A percentile compares a stretch with the other conserved stretches of the same genome.
Conservation (phyloP, 2,888 invertebrate genomes). For the Campoletis raptor region DNA sequence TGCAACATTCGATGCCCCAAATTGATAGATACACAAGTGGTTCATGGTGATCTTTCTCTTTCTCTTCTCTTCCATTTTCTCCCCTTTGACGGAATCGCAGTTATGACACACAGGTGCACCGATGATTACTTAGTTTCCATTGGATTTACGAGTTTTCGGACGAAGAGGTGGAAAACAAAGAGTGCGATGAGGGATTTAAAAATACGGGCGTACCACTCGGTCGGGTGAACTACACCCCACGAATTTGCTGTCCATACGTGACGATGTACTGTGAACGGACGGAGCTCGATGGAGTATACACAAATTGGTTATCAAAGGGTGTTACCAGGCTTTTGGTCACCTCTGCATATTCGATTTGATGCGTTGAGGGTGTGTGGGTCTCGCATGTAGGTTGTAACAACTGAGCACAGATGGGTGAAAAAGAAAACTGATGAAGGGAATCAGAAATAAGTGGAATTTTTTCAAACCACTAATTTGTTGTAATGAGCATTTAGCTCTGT, state of each 20-base stretch:
- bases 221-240: constrained; percentile 70
- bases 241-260: not conserved
- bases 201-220: constrained; percentile 73
- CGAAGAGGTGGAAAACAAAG: constrained; percentile 30
- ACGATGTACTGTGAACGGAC: constrained; percentile 34
- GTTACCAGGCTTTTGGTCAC: constrained; percentile 78
- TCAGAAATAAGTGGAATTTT: not conserved
- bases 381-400: not conserved
- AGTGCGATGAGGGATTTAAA: constrained; percentile 42
- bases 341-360: constrained; percentile 81
- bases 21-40: constrained; percentile 77
- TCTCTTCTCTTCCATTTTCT: constrained; percentile 4
- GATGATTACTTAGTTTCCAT: constrained; percentile 53
- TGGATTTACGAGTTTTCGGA: constrained; percentile 41
- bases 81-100: constrained; percentile 30
- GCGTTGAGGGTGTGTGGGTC: constrained; percentile 70
- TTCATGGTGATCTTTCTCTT: constrained; percentile 13
- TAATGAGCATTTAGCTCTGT: not conserved
- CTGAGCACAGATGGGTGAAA: not conserved
- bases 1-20: constrained; percentile 80
- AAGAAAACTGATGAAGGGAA: not conserved
- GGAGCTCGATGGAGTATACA: constrained; percentile 73
- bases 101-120: constrained; percentile 42
- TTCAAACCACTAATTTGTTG: not conserved
- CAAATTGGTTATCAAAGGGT: constrained; percentile 84